Conservation (phyloP, 2,888 invertebrate genomes). For the Acutogordius australiensis region DNA sequence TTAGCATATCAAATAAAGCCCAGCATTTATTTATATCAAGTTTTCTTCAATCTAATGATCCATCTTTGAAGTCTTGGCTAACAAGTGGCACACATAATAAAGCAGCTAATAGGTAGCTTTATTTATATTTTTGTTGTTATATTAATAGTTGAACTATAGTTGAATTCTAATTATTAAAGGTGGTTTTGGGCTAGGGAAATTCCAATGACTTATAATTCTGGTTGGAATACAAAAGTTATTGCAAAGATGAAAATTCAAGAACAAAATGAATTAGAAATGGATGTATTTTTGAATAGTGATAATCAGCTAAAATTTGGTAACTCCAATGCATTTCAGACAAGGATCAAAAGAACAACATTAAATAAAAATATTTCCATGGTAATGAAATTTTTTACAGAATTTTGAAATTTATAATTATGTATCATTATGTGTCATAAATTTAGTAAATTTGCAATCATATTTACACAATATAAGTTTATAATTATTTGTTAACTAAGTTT, state of each 20-base stretch:
- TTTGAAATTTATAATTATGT: no score
- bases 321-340: no score
- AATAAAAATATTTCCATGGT: no score
- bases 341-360: no score
- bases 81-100: not conserved
- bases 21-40: conserved; percentile 1
- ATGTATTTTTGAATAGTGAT: no score
- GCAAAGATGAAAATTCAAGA: not conserved
- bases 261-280: not conserved
- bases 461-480: no score
- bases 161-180: not conserved
- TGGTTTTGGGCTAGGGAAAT: not conserved
- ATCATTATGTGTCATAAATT: no score
- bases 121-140: not conserved
- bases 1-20: not conserved
- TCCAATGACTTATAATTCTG: conserved; percentile 1
- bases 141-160: not conserved
- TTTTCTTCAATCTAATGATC: not conserved
- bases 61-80: conserved; percentile 1
- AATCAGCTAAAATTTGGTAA: no score
- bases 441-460: no score
- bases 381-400: no score
- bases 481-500: no score
- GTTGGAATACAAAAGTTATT: conserved; percentile 5
- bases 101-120: not conserved